phyloP scores from a whole-genome alignment of 2,797 vertebrate species.

The Sebastes oblongus region DNA sequence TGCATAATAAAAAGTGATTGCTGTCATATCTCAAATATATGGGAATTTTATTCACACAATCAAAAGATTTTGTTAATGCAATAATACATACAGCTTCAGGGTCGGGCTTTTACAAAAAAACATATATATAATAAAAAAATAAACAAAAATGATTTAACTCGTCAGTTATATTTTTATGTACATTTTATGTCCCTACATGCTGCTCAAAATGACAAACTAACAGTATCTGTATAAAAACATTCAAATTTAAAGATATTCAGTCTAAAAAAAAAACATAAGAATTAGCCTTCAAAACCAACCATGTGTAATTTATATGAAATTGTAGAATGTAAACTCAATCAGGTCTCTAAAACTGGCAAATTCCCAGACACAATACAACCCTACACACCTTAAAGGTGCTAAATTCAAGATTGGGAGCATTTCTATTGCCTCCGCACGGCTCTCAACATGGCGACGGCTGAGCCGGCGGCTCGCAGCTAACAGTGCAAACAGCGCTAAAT shows the following conservation, averaged over 20 bases:
- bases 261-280: neutral
- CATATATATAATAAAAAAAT: neutral
- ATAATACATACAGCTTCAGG: neutral
- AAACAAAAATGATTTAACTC: neutral
- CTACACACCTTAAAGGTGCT: neutral
- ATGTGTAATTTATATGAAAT: neutral
- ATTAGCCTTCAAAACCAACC: neutral
- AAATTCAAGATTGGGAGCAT: no score
- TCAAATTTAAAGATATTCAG: neutral
- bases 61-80: neutral
- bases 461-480: no score
- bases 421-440: no score
- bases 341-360: neutral
- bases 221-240: neutral
- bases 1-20: neutral
- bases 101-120: neutral
- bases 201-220: neutral
- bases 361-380: neutral
- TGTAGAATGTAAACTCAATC: neutral
- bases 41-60: slow-evolving; percentile 4
- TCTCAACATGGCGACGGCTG: no score
- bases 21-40: neutral
- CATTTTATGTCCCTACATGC: neutral
- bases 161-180: neutral
- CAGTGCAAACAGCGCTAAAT: no score